These are phyloP conservation scores for Sanderia malayensis DNA, from an alignment of 30 jellyfish, hydroid and myxozoan genomes.

Conservation along the genomic window DNA sequence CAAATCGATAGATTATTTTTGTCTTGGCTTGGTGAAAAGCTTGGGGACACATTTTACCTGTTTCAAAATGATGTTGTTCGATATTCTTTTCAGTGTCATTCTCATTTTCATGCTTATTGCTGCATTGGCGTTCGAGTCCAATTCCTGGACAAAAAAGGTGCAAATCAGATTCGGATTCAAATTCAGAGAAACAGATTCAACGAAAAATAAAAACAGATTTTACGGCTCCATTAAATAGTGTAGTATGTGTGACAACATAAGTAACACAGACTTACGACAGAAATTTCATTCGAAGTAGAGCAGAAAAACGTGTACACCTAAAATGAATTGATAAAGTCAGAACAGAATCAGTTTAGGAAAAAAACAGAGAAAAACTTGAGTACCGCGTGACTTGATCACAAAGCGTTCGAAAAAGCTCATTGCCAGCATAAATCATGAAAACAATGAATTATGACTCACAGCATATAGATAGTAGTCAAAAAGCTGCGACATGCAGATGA, in stretches of 20 bases:
- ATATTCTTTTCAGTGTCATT: slow-evolving; percentile 66
- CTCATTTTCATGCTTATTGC: slow-evolving; percentile 53
- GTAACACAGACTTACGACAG: not conserved
- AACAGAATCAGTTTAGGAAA: not conserved
- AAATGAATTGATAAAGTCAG: not conserved
- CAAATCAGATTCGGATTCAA: slow-evolving; percentile 33
- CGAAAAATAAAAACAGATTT: slow-evolving; percentile 7
- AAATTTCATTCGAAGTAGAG: not conserved
- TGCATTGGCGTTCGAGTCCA: slow-evolving; percentile 35
- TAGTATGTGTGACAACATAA: too few relatives aligned
- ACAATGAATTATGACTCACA: slow-evolving; percentile 46
- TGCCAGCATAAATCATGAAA: not conserved
- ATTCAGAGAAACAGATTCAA: slow-evolving; percentile 10
- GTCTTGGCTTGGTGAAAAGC: too few relatives aligned
- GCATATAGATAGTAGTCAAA: slow-evolving; percentile 81
- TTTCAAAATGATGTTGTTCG: slow-evolving; percentile 69
- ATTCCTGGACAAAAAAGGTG: too few relatives aligned
- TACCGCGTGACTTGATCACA: not conserved
- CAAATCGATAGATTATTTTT: too few relatives aligned
- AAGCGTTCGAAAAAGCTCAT: too few relatives aligned
- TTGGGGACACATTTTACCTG: too few relatives aligned
- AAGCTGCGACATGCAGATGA: slow-evolving; percentile 90
- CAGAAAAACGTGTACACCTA: slow-evolving; percentile 23
- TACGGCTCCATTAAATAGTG: too few relatives aligned
- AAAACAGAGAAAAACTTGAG: not conserved